phyloP scores from a whole-genome alignment of 1,140 invertebrate genomes.

The Stenopsyche tienmushanensis region DNA sequence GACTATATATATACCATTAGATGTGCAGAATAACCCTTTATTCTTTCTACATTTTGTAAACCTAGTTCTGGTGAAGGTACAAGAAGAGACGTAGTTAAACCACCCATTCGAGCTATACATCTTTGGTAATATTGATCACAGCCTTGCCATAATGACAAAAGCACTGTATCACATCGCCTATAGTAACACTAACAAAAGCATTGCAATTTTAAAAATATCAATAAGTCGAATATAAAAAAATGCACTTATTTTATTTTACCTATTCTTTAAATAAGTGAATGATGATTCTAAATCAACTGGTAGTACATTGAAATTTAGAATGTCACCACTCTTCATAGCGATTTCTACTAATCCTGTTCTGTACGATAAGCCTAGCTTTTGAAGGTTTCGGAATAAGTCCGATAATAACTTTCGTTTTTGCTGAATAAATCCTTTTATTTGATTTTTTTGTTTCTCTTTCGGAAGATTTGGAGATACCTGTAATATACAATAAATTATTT shows the following conservation, averaged over 20 bases:
- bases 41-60: constrained; percentile 76
- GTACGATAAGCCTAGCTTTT: constrained; percentile 76
- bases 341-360: constrained; percentile 67
- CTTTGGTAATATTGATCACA: constrained; percentile 77
- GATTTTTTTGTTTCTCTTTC: constrained; percentile 76
- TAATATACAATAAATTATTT: constrained; percentile 25
- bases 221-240: too few species aligned
- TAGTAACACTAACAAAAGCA: constrained; percentile 1
- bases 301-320: constrained; percentile 57
- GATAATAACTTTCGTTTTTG: constrained; percentile 80
- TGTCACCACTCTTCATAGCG: constrained; percentile 45
- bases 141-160: constrained; percentile 67
- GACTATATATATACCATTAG: constrained; percentile 50
- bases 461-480: constrained; percentile 62
- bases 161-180: constrained; percentile 57
- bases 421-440: constrained; percentile 79
- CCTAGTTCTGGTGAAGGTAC: constrained; percentile 77
- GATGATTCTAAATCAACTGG: constrained; percentile 63
- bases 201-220: background rate
- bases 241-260: constrained; percentile 43
- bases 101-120: constrained; percentile 67
- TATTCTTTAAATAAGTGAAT: constrained; percentile 53
- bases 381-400: constrained; percentile 79
- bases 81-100: constrained; percentile 64
- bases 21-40: constrained; percentile 71